Evolutionary conservation across 2,113 vertebrate species (phyloP).

Genomic region (Nothocercus julius): DNA sequence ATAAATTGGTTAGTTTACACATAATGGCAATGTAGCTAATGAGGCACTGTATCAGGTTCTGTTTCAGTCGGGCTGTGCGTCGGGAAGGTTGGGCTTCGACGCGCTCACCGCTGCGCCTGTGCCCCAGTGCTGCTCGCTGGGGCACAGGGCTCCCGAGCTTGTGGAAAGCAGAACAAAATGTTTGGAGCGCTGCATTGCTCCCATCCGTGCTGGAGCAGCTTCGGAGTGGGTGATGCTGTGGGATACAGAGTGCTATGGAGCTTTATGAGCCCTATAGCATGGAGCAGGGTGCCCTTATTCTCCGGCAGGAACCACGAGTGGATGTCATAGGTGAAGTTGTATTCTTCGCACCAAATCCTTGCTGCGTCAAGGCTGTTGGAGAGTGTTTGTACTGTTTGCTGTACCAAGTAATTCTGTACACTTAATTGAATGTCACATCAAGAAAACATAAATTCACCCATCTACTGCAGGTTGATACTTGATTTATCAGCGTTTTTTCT

Average conservation of each 20-base stretch:
- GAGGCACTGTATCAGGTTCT: background rate
- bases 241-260: background rate
- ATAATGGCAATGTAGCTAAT: background rate
- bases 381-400: background rate
- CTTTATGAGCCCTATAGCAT: background rate
- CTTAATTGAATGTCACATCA: background rate
- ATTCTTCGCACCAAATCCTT: background rate
- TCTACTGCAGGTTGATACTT: background rate
- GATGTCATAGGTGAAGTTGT: background rate
- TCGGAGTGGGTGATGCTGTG: accelerated
- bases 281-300: accelerated
- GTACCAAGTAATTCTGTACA: background rate
- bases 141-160: background rate
- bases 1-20: background rate
- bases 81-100: background rate
- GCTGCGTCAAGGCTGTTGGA: background rate
- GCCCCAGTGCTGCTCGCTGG: background rate
- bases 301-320: background rate
- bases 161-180: background rate
- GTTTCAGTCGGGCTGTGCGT: accelerated
- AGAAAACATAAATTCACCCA: background rate
- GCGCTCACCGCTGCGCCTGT: background rate
- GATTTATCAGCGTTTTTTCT: background rate
- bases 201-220: background rate
- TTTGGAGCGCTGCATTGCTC: background rate